Base-by-base conservation (phyloP, 2,797 vertebrate genomes). In the Phylloscopus collybita region DNA sequence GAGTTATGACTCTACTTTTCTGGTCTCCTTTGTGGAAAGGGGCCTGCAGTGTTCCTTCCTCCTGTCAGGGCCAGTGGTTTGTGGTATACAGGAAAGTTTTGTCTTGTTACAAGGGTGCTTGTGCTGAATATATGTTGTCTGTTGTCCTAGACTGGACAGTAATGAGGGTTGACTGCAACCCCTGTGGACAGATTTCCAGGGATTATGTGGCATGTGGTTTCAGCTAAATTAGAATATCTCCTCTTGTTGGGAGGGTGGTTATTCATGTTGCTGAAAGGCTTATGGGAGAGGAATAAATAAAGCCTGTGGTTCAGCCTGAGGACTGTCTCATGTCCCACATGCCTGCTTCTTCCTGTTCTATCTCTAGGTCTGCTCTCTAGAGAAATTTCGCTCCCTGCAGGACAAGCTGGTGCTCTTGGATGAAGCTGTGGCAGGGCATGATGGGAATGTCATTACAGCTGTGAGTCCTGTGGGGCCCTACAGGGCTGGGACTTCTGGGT, bases 361-460 rank as follows among this genome's bases (percentile, higher is more conserved):
- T 71, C 57, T 78, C 56, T 89, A 99, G 98, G 94, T 97, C 62
- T 99, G 97, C 82, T 98, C 98, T 36, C 96, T 99, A 75, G 99
- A 99, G 97, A 98, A 98, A 89, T 99, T 99, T 85, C 99, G 98
- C 30, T 99, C 99, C 66, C 98, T 99, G 60, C 99, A 98, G 95
- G 99, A 99, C 82, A 99, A 99, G 92, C 94, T 99, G 84, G 92
- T 98, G 42, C 98, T 99, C 30, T 95, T 99, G 76, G 99, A 99
- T 83, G 97, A 98, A 76, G 98, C 99, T 18, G 98, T 99, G 21
- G 88, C 80, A 36, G 97, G 97, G 17, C 98, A 99, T 4, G 99
- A 99, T 73, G 99, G 99, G 32, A 99, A 99, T 29, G 98, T 99
- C 97, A 99, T 99, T 97, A 99, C 99, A 36, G 99, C 99, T 19